A percentile compares a stretch with the other conserved stretches of the same genome.
Conservation (phyloP, 2,797 vertebrate species). For the Spheniscus humboldti region DNA sequence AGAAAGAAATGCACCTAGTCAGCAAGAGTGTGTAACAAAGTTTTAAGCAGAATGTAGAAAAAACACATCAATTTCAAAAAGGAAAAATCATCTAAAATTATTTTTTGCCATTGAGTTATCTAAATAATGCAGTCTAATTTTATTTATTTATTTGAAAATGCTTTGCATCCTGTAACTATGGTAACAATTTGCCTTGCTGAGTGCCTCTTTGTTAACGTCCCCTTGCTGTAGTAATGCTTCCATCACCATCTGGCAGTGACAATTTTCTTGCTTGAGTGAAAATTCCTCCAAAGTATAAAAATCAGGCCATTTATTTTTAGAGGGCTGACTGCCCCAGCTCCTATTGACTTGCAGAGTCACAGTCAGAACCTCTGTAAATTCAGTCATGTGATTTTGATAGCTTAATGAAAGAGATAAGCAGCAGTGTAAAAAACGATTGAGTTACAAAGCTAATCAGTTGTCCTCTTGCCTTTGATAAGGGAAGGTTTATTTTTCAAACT, state of each 20-base stretch:
- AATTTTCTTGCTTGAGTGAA: constrained; percentile 50
- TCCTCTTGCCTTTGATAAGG: not conserved
- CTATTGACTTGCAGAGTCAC: not conserved
- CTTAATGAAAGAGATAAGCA: not conserved
- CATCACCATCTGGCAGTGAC: constrained; percentile 58
- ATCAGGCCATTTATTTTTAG: constrained; percentile 46
- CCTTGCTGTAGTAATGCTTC: constrained; percentile 35
- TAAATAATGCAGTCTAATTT: constrained; percentile 4
- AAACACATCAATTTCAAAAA: not conserved
- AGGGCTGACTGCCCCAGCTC: not conserved
- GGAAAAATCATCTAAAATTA: not conserved
- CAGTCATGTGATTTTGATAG: not conserved
- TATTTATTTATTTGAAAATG: constrained; percentile 45
- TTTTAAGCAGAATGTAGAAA: not conserved
- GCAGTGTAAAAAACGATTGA: not conserved
- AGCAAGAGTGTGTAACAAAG: not conserved
- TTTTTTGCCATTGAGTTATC: not conserved
- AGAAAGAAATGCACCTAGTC: not conserved
- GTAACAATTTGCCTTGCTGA: constrained; percentile 58
- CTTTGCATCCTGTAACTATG: constrained; percentile 59
- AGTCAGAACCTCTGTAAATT: not conserved
- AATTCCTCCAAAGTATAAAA: constrained; percentile 49
- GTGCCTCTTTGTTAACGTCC: constrained; percentile 38
- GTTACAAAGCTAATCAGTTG: not conserved
- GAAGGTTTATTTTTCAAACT: not conserved